phyloP scores from a whole-genome alignment of 2,797 vertebrate species.

The Coluber constrictor region DNA sequence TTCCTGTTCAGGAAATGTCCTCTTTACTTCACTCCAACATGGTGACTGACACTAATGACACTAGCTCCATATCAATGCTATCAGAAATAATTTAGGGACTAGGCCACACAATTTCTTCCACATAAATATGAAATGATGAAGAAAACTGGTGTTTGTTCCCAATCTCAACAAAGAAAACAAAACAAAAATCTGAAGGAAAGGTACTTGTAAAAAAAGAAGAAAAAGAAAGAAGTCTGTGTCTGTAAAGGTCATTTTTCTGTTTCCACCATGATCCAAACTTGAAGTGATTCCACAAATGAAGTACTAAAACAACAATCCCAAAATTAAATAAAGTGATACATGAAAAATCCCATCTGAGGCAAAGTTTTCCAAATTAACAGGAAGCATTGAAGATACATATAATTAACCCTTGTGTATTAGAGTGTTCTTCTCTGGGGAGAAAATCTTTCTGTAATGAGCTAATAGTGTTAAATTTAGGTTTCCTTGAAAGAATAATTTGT shows the following conservation, averaged over 20 bases:
- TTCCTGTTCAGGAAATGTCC: not conserved
- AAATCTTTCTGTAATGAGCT: not conserved
- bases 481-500: not conserved
- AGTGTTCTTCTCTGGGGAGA: not conserved
- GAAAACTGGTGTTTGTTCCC: not conserved
- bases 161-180: not conserved
- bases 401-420: conserved; percentile 1
- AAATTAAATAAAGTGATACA: conserved; percentile 22
- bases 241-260: not conserved
- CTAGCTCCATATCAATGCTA: not conserved
- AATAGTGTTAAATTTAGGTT: conserved; percentile 5
- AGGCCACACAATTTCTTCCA: not conserved
- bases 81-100: not conserved
- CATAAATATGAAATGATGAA: not conserved
- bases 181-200: not conserved
- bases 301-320: conserved; percentile 11
- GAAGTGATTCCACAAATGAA: conserved; percentile 17
- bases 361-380: conserved; percentile 8
- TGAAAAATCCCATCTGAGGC: conserved; percentile 26
- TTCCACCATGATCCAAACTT: not conserved
- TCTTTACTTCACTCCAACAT: not conserved
- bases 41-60: not conserved
- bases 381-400: not conserved
- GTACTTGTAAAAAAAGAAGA: not conserved
- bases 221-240: not conserved